Base-by-base conservation (phyloP, 1,140 invertebrate species). In the Drosophila yakuba region DNA sequence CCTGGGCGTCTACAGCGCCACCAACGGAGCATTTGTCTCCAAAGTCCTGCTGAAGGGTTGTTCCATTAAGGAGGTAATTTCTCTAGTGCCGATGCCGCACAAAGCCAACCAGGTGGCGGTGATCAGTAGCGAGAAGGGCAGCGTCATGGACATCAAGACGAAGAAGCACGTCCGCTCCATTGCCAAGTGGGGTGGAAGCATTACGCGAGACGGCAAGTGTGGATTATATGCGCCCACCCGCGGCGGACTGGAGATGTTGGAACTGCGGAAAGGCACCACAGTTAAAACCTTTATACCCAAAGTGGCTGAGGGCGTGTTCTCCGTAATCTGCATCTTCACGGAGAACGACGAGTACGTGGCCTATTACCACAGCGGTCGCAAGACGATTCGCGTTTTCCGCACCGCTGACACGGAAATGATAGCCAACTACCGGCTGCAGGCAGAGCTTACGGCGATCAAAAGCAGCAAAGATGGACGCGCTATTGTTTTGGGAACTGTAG, bases 251-350 rank as follows among this genome's bases (percentile, higher is more conserved):
- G 98, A 99, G 85, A 94, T 98, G 20, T 94, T 98, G 28, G 97
- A 98, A 88, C 92, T 98, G 58, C 97, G 97, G 92, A 95, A 97
- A 93, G 97, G 97, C 7, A 95, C 95, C 39, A 95, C 95, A 0
- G 95, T 97, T 0, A 95, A 96, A 88, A 97, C 96, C 1, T 96
- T 98, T 51, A 98, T 99, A 68, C 97, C 97, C 2, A 95, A 96
- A 92, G 96, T 99, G 0, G 98, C 98, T 8, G 98, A 99, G 93
- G 98, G 98, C 3, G 98, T 99, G 0, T 99, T 99, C 92, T 97
- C 96, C 12, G 97, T 99, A 23, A 97, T 98, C 74, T 97, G 97
- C 50, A 95, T 97, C 93, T 99, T 99, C 91, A 99, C 98, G 41
- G 96, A 96, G 72, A 98, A 96, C 10, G 97, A 99, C 83, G 96